Conservation (phyloP, 1,140 invertebrate species). For the Sinonovacula constricta region DNA sequence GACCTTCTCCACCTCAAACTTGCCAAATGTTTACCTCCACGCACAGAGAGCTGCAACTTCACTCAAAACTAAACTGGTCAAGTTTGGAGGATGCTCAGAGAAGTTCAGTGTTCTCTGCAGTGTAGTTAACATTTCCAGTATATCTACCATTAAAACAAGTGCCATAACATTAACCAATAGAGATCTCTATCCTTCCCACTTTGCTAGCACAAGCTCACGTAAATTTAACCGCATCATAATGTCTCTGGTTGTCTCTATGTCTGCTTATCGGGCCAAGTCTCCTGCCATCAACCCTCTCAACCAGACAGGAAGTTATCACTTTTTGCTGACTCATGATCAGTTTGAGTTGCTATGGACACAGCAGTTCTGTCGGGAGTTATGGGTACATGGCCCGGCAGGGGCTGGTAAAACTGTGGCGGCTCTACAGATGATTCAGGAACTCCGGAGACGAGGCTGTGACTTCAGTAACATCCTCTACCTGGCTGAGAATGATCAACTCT, state of each 20-base stretch:
- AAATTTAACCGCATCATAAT: slow-evolving; percentile 62
- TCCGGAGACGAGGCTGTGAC: slow-evolving; percentile 57
- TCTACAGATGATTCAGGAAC: slow-evolving; percentile 65
- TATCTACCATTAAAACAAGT: slow-evolving; percentile 35
- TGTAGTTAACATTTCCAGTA: slow-evolving; percentile 51
- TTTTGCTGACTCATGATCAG: slow-evolving; percentile 70
- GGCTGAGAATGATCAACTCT: slow-evolving; percentile 68
- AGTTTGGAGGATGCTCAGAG: slow-evolving; percentile 65
- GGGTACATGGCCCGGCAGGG: slow-evolving; percentile 70
- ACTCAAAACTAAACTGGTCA: slow-evolving; percentile 60
- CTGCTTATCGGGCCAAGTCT: slow-evolving; percentile 61
- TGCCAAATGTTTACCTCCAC: slow-evolving; percentile 18
- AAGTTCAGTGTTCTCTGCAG: slow-evolving; percentile 65
- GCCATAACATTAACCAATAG: slow-evolving; percentile 26
- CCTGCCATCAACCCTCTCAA: slow-evolving; percentile 29
- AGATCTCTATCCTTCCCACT: slow-evolving; percentile 65
- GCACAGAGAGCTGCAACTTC: slow-evolving; percentile 43
- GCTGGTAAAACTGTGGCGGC: slow-evolving; percentile 69
- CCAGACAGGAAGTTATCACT: slow-evolving; percentile 57
- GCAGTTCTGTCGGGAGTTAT: slow-evolving; percentile 70
- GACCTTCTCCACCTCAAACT: slow-evolving; percentile 45
- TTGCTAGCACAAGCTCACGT: slow-evolving; percentile 29
- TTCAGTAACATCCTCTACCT: slow-evolving; percentile 62
- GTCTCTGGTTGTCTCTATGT: slow-evolving; percentile 60
- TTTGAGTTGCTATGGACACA: slow-evolving; percentile 68